A percentile compares a stretch with the other conserved stretches of the same genome.
These are phyloP conservation scores for Pinctada fucata DNA, from an alignment of 2,888 invertebrate species.

Conservation along the genomic window DNA sequence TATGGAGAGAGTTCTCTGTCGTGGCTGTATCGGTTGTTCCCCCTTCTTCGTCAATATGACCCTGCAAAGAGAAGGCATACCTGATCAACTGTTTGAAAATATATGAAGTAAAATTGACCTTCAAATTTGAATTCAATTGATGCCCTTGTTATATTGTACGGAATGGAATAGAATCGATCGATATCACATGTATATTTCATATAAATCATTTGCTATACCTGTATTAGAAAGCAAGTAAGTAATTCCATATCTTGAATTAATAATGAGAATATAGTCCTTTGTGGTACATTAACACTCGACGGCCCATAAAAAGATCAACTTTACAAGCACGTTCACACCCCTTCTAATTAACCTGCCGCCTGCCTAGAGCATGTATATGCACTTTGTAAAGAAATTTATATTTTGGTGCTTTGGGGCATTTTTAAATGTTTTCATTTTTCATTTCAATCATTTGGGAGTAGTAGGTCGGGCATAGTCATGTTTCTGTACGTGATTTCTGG, in stretches of 20 bases:
- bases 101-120: not conserved
- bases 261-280: not conserved
- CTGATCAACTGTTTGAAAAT: not conserved
- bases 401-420: no score
- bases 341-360: no score
- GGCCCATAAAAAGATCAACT: not conserved
- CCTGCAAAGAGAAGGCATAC: slow-evolving; percentile 47
- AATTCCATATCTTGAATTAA: not conserved
- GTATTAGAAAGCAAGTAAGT: not conserved
- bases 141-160: not conserved
- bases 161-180: no score
- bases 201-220: not conserved
- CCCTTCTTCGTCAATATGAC: slow-evolving; percentile 73
- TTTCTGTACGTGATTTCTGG: no score
- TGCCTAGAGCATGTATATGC: no score
- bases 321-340: not conserved
- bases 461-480: no score
- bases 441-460: no score
- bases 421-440: no score
- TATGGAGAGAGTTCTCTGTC: slow-evolving; percentile 72
- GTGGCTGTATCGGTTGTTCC: slow-evolving; percentile 75
- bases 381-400: no score
- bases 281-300: not conserved
- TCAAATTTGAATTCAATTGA: not conserved
- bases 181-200: no score